A percentile compares a stretch with the other conserved stretches of the same genome.
These are phyloP conservation scores for Takifugu flavidus DNA, from an alignment of 2,113 vertebrate species.

Conservation along the genomic window DNA sequence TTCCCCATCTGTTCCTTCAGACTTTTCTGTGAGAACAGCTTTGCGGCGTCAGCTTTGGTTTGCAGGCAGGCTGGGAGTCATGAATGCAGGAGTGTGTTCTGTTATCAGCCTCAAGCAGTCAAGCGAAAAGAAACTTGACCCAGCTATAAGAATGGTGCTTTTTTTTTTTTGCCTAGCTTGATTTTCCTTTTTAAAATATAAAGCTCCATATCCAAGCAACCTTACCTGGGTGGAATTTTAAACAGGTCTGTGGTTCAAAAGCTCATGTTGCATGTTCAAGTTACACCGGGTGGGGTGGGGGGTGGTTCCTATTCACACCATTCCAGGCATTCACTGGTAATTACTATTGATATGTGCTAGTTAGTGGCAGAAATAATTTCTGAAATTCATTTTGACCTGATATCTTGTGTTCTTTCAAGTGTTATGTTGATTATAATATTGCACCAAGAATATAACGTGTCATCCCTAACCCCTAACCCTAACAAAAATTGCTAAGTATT, in stretches of 20 bases:
- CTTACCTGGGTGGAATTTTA: conserved; percentile 14
- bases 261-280: conserved; percentile 1
- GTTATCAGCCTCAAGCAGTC: conserved; percentile 47
- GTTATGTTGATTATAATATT: too few relatives aligned
- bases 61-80: conserved; percentile 39
- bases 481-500: too few relatives aligned
- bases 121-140: conserved; percentile 59
- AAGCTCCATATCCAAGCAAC: conserved; percentile 15
- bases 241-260: background rate
- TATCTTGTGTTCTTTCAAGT: too few relatives aligned
- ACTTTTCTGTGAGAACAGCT: conserved; percentile 34
- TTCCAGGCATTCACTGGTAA: too few relatives aligned
- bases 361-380: too few relatives aligned
- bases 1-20: conserved; percentile 28
- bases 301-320: too few relatives aligned
- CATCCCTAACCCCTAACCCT: too few relatives aligned
- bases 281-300: too few relatives aligned
- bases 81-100: conserved; percentile 43
- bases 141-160: conserved; percentile 26
- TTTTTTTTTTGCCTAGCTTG: conserved; percentile 10
- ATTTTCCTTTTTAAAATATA: conserved; percentile 35
- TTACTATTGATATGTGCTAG: too few relatives aligned
- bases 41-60: conserved; percentile 17
- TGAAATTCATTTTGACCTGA: too few relatives aligned
- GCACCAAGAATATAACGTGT: too few relatives aligned